Base-by-base conservation (phyloP, 2,113 vertebrate species). In the Chaenogobius annularis region DNA sequence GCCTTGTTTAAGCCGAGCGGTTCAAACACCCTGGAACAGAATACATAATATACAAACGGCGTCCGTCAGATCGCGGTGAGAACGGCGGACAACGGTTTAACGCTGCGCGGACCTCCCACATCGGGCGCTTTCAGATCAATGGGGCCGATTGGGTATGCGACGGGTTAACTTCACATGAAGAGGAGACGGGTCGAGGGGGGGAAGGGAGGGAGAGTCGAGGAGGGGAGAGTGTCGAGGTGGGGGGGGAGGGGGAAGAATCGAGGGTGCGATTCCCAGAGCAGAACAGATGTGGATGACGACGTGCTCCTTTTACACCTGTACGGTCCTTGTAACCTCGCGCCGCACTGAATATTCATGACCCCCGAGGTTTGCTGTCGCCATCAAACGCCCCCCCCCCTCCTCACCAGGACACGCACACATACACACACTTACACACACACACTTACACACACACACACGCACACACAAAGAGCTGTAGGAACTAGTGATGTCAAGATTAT, bases 251-350 rank as follows among this genome's bases (percentile, higher is more conserved):
- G 8, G 37, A 90, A 85, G 82, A 73, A 88, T 84, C 58, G 64
- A 50, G 88, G 92, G 92, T 91, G 83, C 62, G 46, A 20, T 89
- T 88, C 88, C 88, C 90, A 20, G 62, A 88, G 83, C 90, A 67
- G 78, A 95, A 91, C 96, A 98, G 96, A 95, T 96, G 96, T 94
- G 92, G 76, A 85, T 52, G 78, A 88, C 95, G 93, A 94, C 96
- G 95, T 94, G 95, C 95, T 90, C 83, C 90, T 94, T 10, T 92
- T 92, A 83, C 96, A 96, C 95, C 96, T 97, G 95, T 90, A 92
- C 87, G 88, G 91, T 91, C 77, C 90, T 89, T 81, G 89, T 85
- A 79, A 88, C 94, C 93, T 85, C 52, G 48, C 65, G 48, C 85
- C 46, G 73, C 88, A n/a, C 56, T 95, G 92, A 94, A 96, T 87